Base-by-base conservation (phyloP, 2,888 invertebrate genomes). In the Eupsilia transversa region DNA sequence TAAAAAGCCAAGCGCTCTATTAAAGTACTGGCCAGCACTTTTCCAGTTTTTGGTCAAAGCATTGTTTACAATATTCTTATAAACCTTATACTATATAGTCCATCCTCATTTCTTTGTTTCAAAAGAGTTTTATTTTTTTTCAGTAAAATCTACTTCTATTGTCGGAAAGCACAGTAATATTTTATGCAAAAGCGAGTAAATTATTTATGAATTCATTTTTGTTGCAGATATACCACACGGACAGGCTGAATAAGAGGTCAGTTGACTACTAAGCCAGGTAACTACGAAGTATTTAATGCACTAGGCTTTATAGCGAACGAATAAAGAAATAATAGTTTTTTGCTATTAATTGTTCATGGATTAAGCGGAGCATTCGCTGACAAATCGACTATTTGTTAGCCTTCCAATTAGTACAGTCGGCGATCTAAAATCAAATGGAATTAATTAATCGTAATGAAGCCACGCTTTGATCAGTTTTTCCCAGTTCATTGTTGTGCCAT, bases 151-250 rank as follows among this genome's bases (percentile, higher is more conserved):
- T n/a, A n/a, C 35, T 54, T 56, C 35, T 67, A 52, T 70, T 82
- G 72, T 72, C 3, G 27, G 54, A 56, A 72, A 67, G 56, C 66
- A n/a, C 30, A 38, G 71, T 83, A 56, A 76, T 83, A 83, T 80
- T 75, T 83, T 60, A 72, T 83, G 69, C 69, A 73, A 61, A 77
- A 65, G 27, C 33, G 72, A 75, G 56, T 54, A 72, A 77, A 67
- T 79, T 63, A 83, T 85, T 85, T 63, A 85, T 83, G 77, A 72
- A 69, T 69, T 65, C 54, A 79, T 79, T 86, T 77, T 89, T 87
- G 89, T 88, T 88, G 69, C 88, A 89, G 88, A 86, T 83, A 80
- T 64, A 71, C 72, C 41, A 59, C 72, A 72, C 60, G 30, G 52
- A 72, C 70, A 74, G 60, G 68, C 70, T 70, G 76, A 86, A 79